Percentiles rank a stretch among this genome's conserved stretches.
Conservation (phyloP, 2,113 vertebrate species). For the Otolemur garnettii region DNA sequence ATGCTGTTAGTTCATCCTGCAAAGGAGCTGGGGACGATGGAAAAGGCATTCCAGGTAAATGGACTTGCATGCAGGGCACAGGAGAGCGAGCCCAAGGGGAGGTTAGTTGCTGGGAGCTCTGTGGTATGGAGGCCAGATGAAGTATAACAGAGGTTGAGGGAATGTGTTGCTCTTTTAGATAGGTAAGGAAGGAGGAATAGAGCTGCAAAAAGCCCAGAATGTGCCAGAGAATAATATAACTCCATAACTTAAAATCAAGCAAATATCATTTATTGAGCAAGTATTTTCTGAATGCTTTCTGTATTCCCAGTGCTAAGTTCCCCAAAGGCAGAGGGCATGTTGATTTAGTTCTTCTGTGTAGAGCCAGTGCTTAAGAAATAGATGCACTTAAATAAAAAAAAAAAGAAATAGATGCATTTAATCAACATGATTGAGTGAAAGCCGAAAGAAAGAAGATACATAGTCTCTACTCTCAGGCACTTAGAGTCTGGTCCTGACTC, state of each 20-base stretch:
- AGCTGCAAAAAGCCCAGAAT: not conserved
- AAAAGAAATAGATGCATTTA: not conserved
- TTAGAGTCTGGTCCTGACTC: not conserved
- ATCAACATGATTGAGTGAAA: too few species aligned
- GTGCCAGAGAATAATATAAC: not conserved
- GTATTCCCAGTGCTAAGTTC: not conserved
- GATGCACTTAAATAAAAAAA: not conserved
- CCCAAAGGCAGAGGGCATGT: not conserved
- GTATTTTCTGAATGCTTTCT: constrained; percentile 30
- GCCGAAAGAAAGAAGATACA: not conserved
- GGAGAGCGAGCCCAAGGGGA: not conserved
- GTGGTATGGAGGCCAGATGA: not conserved
- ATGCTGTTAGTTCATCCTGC: not conserved
- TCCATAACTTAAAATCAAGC: not conserved
- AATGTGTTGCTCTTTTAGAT: not conserved
- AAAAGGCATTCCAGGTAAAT: not conserved
- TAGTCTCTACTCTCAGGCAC: fast-evolving
- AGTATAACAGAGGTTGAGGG: not conserved
- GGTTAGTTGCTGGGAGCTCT: fast-evolving
- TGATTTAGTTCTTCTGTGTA: not conserved
- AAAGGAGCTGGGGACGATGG: not conserved
- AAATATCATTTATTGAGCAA: not conserved
- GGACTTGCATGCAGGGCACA: not conserved
- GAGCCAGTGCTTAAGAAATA: not conserved
- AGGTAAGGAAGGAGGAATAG: not conserved